Percentiles rank a stretch among this genome's conserved stretches.
These are phyloP conservation scores for Chrysomela aeneicollis DNA, from an alignment of 2,888 invertebrate genomes.

Conservation along the genomic window DNA sequence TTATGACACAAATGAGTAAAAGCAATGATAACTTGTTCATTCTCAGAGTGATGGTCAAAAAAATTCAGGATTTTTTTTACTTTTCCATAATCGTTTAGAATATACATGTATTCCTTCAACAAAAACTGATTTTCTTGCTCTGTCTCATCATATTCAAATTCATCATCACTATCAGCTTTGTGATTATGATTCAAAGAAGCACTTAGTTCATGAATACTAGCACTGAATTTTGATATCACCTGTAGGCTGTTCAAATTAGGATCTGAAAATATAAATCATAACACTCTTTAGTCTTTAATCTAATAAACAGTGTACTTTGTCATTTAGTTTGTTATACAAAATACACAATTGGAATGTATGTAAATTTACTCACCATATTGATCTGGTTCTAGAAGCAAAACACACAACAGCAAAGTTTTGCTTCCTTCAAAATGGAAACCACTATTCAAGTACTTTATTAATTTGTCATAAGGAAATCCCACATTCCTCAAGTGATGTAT, in stretches of 20 bases:
- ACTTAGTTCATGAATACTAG: slow-evolving; percentile 57
- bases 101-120: slow-evolving; percentile 54
- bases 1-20: slow-evolving; percentile 77
- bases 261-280: slow-evolving; percentile 56
- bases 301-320: not conserved
- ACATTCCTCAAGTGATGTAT: slow-evolving; percentile 70
- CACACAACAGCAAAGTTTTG: slow-evolving; percentile 70
- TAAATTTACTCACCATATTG: slow-evolving; percentile 73
- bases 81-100: slow-evolving; percentile 57
- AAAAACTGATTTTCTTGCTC: slow-evolving; percentile 58
- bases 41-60: slow-evolving; percentile 59
- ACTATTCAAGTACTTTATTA: slow-evolving; percentile 57
- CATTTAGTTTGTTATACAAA: too few relatives aligned
- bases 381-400: slow-evolving; percentile 72
- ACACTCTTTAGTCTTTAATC: too few relatives aligned
- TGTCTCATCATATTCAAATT: slow-evolving; percentile 66
- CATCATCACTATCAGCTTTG: slow-evolving; percentile 65
- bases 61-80: slow-evolving; percentile 63
- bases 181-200: slow-evolving; percentile 55
- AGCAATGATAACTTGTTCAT: slow-evolving; percentile 54
- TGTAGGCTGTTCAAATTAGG: slow-evolving; percentile 65
- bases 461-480: slow-evolving; percentile 60
- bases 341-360: not conserved
- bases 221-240: slow-evolving; percentile 65
- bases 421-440: slow-evolving; percentile 60